Conservation (phyloP, 2,797 vertebrate genomes). For the Squalus acanthias region DNA sequence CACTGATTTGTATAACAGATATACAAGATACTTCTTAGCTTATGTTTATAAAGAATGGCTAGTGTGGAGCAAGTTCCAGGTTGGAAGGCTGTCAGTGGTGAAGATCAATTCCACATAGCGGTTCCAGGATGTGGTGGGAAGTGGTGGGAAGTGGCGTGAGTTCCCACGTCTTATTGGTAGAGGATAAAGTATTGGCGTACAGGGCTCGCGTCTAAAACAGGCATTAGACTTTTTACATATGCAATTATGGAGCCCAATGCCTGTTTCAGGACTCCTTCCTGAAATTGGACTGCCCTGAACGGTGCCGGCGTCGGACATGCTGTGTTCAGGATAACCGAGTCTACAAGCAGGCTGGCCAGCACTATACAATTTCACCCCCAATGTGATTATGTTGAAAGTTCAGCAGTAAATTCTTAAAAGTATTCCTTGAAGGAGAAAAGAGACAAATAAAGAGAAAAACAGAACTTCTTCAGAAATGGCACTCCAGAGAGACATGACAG, state of each 20-base stretch:
- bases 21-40: neutral
- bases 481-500: neutral
- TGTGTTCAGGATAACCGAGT: neutral
- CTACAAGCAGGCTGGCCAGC: neutral
- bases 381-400: neutral
- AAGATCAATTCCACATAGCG: neutral
- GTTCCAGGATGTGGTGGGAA: neutral
- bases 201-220: neutral
- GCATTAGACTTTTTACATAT: neutral
- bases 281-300: neutral
- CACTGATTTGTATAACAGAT: neutral
- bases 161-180: neutral
- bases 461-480: neutral
- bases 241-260: neutral
- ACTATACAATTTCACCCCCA: neutral
- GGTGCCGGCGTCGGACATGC: neutral
- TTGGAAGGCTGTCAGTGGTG: neutral
- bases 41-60: neutral
- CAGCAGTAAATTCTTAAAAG: neutral
- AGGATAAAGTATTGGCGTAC: neutral
- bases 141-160: neutral
- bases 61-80: neutral
- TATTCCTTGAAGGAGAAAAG: neutral
- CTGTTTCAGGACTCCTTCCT: neutral
- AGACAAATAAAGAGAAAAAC: neutral